phyloP scores from a whole-genome alignment of 2,888 invertebrate species.

The Macrostomum cliftonense region DNA sequence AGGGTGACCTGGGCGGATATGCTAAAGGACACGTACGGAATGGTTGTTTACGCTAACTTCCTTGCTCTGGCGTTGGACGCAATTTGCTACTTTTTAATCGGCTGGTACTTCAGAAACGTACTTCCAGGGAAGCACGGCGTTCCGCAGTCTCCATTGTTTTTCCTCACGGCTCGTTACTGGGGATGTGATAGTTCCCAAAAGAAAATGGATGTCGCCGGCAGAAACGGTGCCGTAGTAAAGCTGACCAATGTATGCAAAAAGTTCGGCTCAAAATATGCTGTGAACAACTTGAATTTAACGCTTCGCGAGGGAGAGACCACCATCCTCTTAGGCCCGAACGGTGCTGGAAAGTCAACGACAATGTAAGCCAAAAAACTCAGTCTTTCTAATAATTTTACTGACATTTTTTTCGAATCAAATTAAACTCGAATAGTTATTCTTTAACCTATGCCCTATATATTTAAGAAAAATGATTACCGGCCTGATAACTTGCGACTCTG shows the following conservation, averaged over 20 bases:
- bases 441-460: neutral
- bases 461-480: constrained; percentile 30
- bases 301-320: constrained; percentile 29
- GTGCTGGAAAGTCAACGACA: constrained; percentile 33
- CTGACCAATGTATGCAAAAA: constrained; percentile 21
- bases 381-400: no score
- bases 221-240: constrained; percentile 10
- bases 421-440: no score
- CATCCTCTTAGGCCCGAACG: constrained; percentile 31
- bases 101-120: constrained; percentile 34
- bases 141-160: constrained; percentile 32
- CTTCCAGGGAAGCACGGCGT: constrained; percentile 33
- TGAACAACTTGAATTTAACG: constrained; percentile 22
- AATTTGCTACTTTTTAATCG: constrained; percentile 32
- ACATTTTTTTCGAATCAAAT: neutral
- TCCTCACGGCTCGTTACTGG: constrained; percentile 28
- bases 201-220: constrained; percentile 6
- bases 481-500: constrained; percentile 18
- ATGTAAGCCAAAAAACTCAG: no score
- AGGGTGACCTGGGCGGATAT: constrained; percentile 27
- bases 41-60: constrained; percentile 26
- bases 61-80: constrained; percentile 36
- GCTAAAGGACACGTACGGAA: constrained; percentile 22
- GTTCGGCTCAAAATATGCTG: constrained; percentile 16
- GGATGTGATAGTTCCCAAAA: constrained; percentile 12